These are phyloP conservation scores for Dione juno DNA, from an alignment of 2,888 invertebrate species.

Conservation along the genomic window DNA sequence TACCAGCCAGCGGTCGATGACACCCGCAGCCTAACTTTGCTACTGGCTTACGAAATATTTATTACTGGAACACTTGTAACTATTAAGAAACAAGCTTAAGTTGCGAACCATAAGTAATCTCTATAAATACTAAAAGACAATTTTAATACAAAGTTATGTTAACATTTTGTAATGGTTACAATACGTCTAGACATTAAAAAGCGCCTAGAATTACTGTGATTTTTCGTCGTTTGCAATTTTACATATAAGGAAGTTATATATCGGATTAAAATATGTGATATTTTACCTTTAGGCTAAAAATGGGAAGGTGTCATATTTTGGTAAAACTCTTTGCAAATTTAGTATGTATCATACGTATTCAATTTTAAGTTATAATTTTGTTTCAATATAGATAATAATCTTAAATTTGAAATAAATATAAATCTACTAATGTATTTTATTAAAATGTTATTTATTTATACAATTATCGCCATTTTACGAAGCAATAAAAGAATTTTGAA, in stretches of 20 bases:
- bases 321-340: background rate
- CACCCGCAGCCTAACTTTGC: constrained; percentile 58
- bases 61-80: constrained; percentile 31
- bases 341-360: too few species aligned
- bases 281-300: background rate
- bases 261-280: background rate
- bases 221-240: background rate
- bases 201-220: background rate
- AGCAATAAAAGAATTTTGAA: too few species aligned
- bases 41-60: constrained; percentile 45
- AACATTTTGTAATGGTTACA: constrained; percentile 8
- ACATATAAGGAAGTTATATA: background rate
- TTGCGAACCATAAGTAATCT: constrained; percentile 18
- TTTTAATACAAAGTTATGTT: background rate
- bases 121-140: constrained; percentile 13
- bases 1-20: constrained; percentile 63
- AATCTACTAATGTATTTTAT: too few species aligned
- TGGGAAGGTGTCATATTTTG: background rate
- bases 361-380: too few species aligned
- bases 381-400: too few species aligned
- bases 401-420: too few species aligned
- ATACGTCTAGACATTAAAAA: constrained; percentile 5
- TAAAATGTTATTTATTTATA: too few species aligned
- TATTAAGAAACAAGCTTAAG: constrained; percentile 40
- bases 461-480: too few species aligned